These are phyloP conservation scores for Bombus impatiens DNA, from an alignment of 1,140 invertebrate genomes.

Conservation along the genomic window DNA sequence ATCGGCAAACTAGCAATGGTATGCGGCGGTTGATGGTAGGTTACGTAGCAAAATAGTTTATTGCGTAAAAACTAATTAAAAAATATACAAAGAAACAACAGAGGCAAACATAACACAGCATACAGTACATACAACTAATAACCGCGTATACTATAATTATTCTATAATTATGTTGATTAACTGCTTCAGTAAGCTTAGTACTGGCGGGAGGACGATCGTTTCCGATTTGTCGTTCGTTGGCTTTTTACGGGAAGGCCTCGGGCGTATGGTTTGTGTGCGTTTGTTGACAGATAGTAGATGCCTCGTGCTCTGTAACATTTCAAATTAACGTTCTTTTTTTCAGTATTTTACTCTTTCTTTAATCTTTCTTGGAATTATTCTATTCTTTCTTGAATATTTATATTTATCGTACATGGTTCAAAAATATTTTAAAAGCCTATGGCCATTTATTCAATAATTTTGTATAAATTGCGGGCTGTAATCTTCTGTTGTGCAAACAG, in stretches of 20 bases:
- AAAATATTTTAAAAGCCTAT: no score
- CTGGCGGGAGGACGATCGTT: slow-evolving; percentile 82
- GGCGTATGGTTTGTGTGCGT: slow-evolving; percentile 91
- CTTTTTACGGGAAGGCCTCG: slow-evolving; percentile 89
- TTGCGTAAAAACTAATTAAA: slow-evolving; percentile 47
- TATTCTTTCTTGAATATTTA: not conserved
- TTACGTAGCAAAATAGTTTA: slow-evolving; percentile 31
- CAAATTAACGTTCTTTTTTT: not conserved
- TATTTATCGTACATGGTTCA: no score
- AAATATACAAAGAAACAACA: slow-evolving; percentile 54
- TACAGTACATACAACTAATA: not conserved
- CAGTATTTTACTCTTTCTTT: not conserved
- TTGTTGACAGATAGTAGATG: slow-evolving; percentile 92
- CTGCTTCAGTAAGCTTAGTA: slow-evolving; percentile 81
- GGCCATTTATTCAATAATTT: no score
- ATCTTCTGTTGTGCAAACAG: no score
- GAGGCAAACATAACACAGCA: slow-evolving; percentile 21
- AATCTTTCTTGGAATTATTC: not conserved
- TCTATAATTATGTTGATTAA: slow-evolving; percentile 81
- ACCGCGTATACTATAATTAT: slow-evolving; percentile 60
- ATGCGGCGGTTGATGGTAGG: not conserved
- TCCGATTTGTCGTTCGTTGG: slow-evolving; percentile 78
- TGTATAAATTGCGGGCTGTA: no score
- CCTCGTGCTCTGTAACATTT: slow-evolving; percentile 86
- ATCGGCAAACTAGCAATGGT: not conserved